Conservation (phyloP, 2,888 invertebrate genomes). For the Oithona nana region DNA sequence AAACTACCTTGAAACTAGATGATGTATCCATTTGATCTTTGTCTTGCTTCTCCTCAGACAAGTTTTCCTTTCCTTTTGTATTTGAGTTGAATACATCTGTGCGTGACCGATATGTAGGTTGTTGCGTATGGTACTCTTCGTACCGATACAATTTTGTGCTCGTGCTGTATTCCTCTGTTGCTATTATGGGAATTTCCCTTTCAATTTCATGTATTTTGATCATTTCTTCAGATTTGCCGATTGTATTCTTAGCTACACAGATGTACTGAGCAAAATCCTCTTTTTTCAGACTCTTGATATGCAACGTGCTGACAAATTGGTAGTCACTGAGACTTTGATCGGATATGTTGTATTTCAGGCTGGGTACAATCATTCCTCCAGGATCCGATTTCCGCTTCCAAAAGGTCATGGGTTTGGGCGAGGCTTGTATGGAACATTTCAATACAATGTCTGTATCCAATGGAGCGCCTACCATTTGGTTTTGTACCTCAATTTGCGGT, state of each 20-base stretch:
- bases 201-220: not conserved
- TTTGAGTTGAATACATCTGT: too few species aligned
- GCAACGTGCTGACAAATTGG: not conserved
- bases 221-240: not conserved
- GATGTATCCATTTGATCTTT: not conserved
- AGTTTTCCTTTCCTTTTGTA: too few species aligned
- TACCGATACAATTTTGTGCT: not conserved
- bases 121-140: not conserved
- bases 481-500: slow-evolving; percentile 62
- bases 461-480: slow-evolving; percentile 60
- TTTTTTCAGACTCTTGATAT: not conserved
- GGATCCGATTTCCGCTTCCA: slow-evolving; percentile 65
- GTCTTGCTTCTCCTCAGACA: not conserved
- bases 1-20: not conserved
- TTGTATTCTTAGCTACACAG: not conserved
- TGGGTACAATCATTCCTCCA: not conserved
- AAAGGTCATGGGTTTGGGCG: slow-evolving; percentile 66
- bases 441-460: slow-evolving; percentile 51
- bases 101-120: too few species aligned
- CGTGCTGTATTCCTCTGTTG: too few species aligned
- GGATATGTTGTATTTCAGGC: not conserved
- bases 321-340: not conserved
- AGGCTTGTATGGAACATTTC: slow-evolving; percentile 65
- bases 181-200: not conserved
- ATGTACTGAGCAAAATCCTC: not conserved